Base-by-base conservation (phyloP, 2,797 vertebrate genomes). In the Coendou prehensilis region DNA sequence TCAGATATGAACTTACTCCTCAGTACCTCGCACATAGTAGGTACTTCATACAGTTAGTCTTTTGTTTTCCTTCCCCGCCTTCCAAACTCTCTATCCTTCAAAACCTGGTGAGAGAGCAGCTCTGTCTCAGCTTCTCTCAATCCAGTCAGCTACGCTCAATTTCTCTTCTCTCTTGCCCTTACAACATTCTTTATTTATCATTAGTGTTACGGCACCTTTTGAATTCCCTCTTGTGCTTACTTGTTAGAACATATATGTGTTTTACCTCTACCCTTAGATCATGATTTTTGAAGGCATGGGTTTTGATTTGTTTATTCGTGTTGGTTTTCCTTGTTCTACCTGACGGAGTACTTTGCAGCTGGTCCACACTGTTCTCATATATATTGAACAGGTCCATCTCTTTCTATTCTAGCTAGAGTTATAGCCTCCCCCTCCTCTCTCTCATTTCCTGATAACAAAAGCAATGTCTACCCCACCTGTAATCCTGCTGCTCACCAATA, bases 261-360 rank as follows among this genome's bases (percentile, higher is more conserved):
- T 64, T 83, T 54, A 61, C 33, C 54, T 88, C 47, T 69, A 0
- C 20, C 54, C 14, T 4, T 57, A n/a, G 28, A 18, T 54, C 22
- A 15, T n/a, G 26, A 61, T 85, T 85, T 94, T 10, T 52, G 71
- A 81, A 73, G 87, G 33, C 8, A 0, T 61, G 11, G 1, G 18
- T 82, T 82, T 93, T 93, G 69, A 30, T 73, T 94, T 96, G 87
- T 79, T 47, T 50, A 59, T 83, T 91, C 88, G 67, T 57, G 67
- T 41, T 83, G 15, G 56, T 61, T 83, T 94, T 73, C 57, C 75
- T 45, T 14, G 33, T 28, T 57, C 64, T 23, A 30, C 61, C 28
- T 56, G 47, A 78, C 47, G 45, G 67, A 78, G 10, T 61, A 26
- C 37, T 28, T 54, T 71, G 56, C 73, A 61, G 83, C 57, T 92